Conservation (phyloP, 2,113 vertebrate species). For the Scartelaos histophorus region DNA sequence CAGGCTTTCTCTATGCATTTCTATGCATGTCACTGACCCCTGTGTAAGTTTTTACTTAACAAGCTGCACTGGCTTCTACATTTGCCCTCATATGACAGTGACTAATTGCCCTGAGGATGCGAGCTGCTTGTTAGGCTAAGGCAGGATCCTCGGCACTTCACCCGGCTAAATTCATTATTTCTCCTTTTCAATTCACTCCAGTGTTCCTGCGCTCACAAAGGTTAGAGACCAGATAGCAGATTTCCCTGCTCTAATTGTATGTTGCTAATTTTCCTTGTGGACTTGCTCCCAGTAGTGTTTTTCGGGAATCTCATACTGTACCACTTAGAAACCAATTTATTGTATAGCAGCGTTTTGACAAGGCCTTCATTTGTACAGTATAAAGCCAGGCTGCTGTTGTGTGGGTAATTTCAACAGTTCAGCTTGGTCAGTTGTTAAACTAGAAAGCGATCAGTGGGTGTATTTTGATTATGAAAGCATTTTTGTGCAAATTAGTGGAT, state of each 20-base stretch:
- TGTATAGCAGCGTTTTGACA: conserved; percentile 18
- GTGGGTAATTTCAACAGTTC: conserved; percentile 7
- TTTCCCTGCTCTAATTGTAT: conserved; percentile 62
- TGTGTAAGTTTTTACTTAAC: conserved; percentile 84
- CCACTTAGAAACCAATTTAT: conserved; percentile 32
- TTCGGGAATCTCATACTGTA: conserved; percentile 22
- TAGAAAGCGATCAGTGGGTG: neutral
- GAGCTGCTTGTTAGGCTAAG: conserved; percentile 81
- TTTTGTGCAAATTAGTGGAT: conserved; percentile 15
- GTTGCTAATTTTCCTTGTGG: conserved; percentile 59
- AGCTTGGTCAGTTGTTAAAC: conserved; percentile 8
- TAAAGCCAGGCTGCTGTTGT: neutral
- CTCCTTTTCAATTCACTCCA: conserved; percentile 71
- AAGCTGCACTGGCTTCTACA: conserved; percentile 82
- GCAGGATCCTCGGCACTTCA: conserved; percentile 72
- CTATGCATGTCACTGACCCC: conserved; percentile 78
- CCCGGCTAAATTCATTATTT: conserved; percentile 81
- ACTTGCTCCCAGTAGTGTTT: conserved; percentile 37
- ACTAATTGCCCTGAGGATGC: conserved; percentile 82
- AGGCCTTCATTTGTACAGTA: conserved; percentile 20
- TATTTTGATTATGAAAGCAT: neutral
- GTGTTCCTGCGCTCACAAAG: conserved; percentile 63
- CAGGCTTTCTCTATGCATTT: conserved; percentile 62
- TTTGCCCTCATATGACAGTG: conserved; percentile 84
- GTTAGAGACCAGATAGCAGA: conserved; percentile 66